A percentile compares a stretch with the other conserved stretches of the same genome.
Evolutionary conservation across 1,140 invertebrate genomes (phyloP).

Genomic region (Drosophila obscura): DNA sequence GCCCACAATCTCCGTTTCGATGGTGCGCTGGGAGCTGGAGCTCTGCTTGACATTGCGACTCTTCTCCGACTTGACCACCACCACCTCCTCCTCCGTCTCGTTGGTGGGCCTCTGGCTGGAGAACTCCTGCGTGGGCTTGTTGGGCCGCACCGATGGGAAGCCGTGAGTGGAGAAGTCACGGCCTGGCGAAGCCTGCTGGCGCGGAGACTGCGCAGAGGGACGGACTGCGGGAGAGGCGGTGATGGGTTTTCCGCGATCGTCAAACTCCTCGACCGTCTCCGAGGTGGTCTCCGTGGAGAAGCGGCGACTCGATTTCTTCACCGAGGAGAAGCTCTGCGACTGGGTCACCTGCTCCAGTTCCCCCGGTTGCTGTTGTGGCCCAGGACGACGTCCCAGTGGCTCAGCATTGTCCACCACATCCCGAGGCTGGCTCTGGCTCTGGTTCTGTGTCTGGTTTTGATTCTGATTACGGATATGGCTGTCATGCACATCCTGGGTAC

Average conservation of each 20-base stretch:
- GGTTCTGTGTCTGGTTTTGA: slow-evolving; percentile 33
- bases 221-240: slow-evolving; percentile 38
- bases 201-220: slow-evolving; percentile 26
- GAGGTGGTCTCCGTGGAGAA: slow-evolving; percentile 79
- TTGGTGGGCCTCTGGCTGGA: slow-evolving; percentile 51
- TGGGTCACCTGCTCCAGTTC: slow-evolving; percentile 63
- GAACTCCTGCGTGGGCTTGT: slow-evolving; percentile 78
- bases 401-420: slow-evolving; percentile 68
- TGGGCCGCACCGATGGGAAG: slow-evolving; percentile 75
- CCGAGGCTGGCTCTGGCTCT: slow-evolving; percentile 29
- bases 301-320: slow-evolving; percentile 74
- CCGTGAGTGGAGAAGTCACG: slow-evolving; percentile 77
- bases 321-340: slow-evolving; percentile 67
- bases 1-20: slow-evolving; percentile 51
- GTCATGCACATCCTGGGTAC: too few relatives aligned
- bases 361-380: slow-evolving; percentile 1
- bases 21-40: slow-evolving; percentile 55
- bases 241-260: slow-evolving; percentile 49
- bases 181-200: slow-evolving; percentile 10
- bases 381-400: slow-evolving; percentile 18
- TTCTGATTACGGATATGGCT: slow-evolving; percentile 31
- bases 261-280: slow-evolving; percentile 72
- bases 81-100: slow-evolving; percentile 51
- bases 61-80: slow-evolving; percentile 59
- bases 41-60: slow-evolving; percentile 69